Percentiles rank a stretch among this genome's conserved stretches.
Evolutionary conservation across 2,113 vertebrate genomes (phyloP).

Genomic region (Cyprinus carpio): DNA sequence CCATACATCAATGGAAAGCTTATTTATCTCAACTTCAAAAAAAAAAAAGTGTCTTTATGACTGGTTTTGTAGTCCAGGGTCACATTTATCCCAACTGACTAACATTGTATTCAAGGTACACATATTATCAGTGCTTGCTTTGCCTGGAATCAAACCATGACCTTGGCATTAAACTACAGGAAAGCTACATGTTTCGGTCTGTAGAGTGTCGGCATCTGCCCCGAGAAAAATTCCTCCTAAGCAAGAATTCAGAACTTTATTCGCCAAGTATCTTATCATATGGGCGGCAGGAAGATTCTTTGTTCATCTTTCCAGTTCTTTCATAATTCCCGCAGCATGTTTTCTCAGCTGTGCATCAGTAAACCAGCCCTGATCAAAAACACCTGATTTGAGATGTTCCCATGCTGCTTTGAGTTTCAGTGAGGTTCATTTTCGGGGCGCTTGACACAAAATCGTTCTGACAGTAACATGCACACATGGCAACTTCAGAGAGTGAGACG

Average conservation of each 20-base stretch:
- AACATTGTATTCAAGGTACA: neutral
- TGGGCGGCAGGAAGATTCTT: neutral
- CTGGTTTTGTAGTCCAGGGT: no score
- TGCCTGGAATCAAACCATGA: neutral
- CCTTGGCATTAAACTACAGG: neutral
- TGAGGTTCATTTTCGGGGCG: constrained; percentile 52
- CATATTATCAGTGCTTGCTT: neutral
- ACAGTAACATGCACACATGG: constrained; percentile 62
- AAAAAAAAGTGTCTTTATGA: no score
- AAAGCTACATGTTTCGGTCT: neutral
- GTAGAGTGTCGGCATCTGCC: neutral
- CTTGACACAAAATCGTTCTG: constrained; percentile 64
- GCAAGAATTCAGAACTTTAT: neutral
- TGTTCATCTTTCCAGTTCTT: neutral
- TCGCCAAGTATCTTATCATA: neutral
- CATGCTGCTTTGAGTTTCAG: constrained; percentile 63
- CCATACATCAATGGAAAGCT: no score
- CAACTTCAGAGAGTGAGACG: neutral
- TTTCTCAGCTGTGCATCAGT: neutral
- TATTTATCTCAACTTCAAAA: no score
- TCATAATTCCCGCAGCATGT: neutral
- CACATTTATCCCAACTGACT: neutral
- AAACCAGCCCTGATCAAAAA: constrained; percentile 24
- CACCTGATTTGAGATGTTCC: constrained; percentile 44
- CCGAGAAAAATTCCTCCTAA: neutral